Percentiles rank a stretch among this genome's conserved stretches.
Conservation (phyloP, 2,888 invertebrate genomes). For the Epinotia ramella region DNA sequence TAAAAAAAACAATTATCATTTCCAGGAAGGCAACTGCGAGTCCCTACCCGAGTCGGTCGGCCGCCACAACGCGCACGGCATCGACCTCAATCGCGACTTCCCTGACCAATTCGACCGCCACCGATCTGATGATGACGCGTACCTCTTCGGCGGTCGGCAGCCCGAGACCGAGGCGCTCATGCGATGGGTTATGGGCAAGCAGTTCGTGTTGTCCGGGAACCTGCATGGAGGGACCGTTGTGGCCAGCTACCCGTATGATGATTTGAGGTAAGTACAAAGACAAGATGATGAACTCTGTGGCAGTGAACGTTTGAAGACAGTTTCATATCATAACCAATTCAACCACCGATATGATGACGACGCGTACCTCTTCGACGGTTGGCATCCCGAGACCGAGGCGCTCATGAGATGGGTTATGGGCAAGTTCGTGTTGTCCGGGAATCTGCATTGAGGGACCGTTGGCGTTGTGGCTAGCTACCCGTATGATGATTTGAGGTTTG, state of each 20-base stretch:
- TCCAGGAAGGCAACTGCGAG: constrained; percentile 92
- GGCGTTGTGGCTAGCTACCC: too few relatives aligned
- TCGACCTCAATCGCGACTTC: constrained; percentile 96
- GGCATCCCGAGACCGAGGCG: too few relatives aligned
- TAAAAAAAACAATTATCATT: constrained; percentile 47
- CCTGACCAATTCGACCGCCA: constrained; percentile 92
- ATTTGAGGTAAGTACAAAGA: constrained; percentile 86
- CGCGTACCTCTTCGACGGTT: too few relatives aligned
- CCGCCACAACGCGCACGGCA: constrained; percentile 91
- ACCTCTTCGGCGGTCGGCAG: constrained; percentile 87
- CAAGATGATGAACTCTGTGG: neutral
- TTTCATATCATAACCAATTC: neutral
- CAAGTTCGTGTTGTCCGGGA: too few relatives aligned
- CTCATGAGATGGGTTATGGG: too few relatives aligned
- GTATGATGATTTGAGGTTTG: too few relatives aligned
- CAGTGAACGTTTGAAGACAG: neutral
- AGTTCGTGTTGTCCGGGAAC: constrained; percentile 97
- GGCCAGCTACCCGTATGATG: constrained; percentile 98
- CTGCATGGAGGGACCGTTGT: constrained; percentile 98
- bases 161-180: constrained; percentile 96
- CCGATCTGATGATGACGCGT: constrained; percentile 69
- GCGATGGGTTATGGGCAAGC: constrained; percentile 93
- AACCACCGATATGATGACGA: too few relatives aligned
- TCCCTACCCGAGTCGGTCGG: constrained; percentile 88
- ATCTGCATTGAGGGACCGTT: too few relatives aligned